A percentile compares a stretch with the other conserved stretches of the same genome.
Conservation (phyloP, 2,113 vertebrate species). For the Oryzias melastigma region DNA sequence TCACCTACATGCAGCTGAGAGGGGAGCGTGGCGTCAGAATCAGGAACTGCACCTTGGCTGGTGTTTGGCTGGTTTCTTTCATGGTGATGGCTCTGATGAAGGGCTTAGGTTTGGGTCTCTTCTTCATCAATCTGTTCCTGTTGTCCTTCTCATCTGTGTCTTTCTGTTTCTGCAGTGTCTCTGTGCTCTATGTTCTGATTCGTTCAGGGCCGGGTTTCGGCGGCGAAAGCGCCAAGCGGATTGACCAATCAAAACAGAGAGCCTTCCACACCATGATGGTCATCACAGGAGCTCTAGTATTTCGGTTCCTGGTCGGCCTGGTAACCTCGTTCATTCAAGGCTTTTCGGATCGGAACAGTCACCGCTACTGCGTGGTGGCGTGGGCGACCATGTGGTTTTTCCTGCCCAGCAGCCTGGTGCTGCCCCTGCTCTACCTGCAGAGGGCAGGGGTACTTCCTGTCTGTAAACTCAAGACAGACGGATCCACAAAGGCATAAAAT, state of each 20-base stretch:
- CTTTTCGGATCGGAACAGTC: too few relatives aligned
- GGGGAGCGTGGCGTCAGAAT: conserved; percentile 1
- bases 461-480: too few relatives aligned
- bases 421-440: neutral
- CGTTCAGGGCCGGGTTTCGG: neutral
- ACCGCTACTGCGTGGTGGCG: too few relatives aligned
- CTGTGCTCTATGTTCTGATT: conserved; percentile 10
- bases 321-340: too few relatives aligned
- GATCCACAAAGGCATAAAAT: too few relatives aligned
- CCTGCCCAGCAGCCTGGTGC: conserved; percentile 3
- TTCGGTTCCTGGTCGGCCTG: neutral
- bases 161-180: conserved; percentile 17
- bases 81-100: too few relatives aligned
- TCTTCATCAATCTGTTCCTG: too few relatives aligned
- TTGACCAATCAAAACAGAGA: conserved; percentile 6
- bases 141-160: too few relatives aligned
- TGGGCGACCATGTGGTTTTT: neutral
- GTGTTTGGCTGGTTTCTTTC: conserved; percentile 21
- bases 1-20: conserved; percentile 26
- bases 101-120: too few relatives aligned
- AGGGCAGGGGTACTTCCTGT: neutral
- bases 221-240: neutral
- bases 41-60: neutral
- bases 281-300: neutral
- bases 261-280: conserved; percentile 3